Base-by-base conservation (phyloP, 2,888 invertebrate species). In the Epinotia nisella region DNA sequence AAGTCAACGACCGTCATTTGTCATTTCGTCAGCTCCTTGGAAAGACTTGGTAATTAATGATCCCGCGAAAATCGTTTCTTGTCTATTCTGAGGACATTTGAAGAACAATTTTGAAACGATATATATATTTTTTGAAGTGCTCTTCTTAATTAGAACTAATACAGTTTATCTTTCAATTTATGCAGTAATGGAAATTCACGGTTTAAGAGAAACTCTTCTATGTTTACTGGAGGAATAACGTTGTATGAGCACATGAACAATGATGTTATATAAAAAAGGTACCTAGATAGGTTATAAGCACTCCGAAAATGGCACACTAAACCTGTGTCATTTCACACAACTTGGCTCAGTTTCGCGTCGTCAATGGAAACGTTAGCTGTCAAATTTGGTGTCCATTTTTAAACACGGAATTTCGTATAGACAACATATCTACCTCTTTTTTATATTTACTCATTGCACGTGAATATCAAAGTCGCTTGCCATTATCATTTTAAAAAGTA, bases 1-100 rank as follows among this genome's bases (percentile, higher is more conserved):
- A 45, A 60, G 67, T 72, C 61, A 67, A 68, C 72, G 72, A 29
- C 67, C 67, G 39, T 56, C 61, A 72, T 72, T 72, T 51, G 67
- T 72, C 67, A 72, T 68, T 68, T 62, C 39, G 67, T 72, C 72
- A 61, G 67, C 41, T 45, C 17, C 55, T 11, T 45, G 21, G 66
- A 61, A 71, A 66, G 21, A 60, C 61, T 41, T 3, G 15, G 41
- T 72, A 61, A 72, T 72, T 72, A 72, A 72, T 68, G 67, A 39
- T 61, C 55, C 24, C 21, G 61, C 39, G 13, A 68, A 56, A 49
- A 65, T 59, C 39, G 49, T 55, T 45, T 66, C 71, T 61, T 35
- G 55, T 60, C 53, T 60, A 53, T 71, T 71, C 60, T 71, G 62
- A 53, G 45, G 60, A 71, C 29, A 56, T 55, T 1, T 55, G 7